A percentile compares a stretch with the other conserved stretches of the same genome.
Conservation (phyloP, 2,797 vertebrate species). For the Phalanger gymnotis region DNA sequence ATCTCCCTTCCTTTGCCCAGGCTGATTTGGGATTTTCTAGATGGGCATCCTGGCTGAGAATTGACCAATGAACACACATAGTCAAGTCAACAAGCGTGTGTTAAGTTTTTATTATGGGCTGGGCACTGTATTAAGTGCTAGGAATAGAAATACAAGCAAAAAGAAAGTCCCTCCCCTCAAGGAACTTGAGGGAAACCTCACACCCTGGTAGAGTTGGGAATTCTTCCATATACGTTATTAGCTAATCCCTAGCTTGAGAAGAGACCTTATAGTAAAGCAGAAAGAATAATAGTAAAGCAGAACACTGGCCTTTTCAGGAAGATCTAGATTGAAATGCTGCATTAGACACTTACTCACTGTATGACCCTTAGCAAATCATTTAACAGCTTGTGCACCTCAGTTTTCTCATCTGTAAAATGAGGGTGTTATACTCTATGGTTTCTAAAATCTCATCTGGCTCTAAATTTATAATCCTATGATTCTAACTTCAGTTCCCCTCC, state of each 20-base stretch:
- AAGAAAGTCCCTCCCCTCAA: background rate
- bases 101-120: background rate
- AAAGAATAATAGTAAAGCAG: too few relatives aligned
- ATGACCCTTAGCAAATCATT: background rate
- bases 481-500: background rate
- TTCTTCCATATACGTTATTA: background rate
- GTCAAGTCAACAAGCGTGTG: background rate
- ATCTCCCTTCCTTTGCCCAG: background rate
- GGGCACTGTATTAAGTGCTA: background rate
- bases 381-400: background rate
- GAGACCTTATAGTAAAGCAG: background rate
- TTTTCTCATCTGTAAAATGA: background rate
- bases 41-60: background rate
- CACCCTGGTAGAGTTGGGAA: background rate
- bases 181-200: background rate
- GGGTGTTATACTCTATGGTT: background rate
- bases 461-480: background rate
- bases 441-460: background rate
- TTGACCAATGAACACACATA: background rate
- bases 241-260: background rate
- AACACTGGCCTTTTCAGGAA: background rate
- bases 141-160: background rate
- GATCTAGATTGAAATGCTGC: background rate
- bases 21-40: background rate
- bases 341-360: background rate